These are phyloP conservation scores for Acromyrmex echinatior DNA, from an alignment of 1,140 invertebrate species.

Conservation along the genomic window DNA sequence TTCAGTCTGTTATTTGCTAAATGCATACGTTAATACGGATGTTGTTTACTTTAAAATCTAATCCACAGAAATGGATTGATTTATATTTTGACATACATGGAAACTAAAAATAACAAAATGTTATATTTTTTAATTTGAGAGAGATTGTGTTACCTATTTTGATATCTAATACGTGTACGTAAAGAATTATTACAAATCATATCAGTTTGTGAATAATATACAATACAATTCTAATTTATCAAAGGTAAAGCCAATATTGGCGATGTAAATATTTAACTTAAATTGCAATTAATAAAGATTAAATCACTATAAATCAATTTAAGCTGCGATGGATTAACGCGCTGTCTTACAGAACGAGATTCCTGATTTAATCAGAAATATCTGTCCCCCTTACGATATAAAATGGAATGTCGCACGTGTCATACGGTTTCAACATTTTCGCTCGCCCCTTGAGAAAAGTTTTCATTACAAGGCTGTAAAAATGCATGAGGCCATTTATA, in stretches of 20 bases:
- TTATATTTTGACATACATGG: too few relatives aligned
- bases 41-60: too few relatives aligned
- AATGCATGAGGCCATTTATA: constrained; percentile 52
- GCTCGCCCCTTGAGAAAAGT: constrained; percentile 6
- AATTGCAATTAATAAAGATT: constrained; percentile 14
- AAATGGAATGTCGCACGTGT: constrained; percentile 10
- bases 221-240: constrained; percentile 4
- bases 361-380: constrained; percentile 34
- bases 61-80: too few relatives aligned
- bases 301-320: constrained; percentile 4
- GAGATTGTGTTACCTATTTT: too few relatives aligned
- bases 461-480: constrained; percentile 56
- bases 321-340: neutral
- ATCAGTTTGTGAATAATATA: neutral
- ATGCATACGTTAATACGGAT: too few relatives aligned
- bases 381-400: constrained; percentile 15
- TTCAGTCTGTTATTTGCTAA: too few relatives aligned
- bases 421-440: constrained; percentile 29
- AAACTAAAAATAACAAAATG: too few relatives aligned
- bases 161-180: too few relatives aligned
- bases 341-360: neutral
- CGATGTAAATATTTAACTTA: constrained; percentile 13
- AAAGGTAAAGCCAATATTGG: neutral
- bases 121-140: too few relatives aligned
- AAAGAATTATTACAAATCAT: neutral